Percentiles rank a stretch among this genome's conserved stretches.
Evolutionary conservation across 1,140 invertebrate genomes (phyloP).

Genomic region (Phthorimaea operculella): DNA sequence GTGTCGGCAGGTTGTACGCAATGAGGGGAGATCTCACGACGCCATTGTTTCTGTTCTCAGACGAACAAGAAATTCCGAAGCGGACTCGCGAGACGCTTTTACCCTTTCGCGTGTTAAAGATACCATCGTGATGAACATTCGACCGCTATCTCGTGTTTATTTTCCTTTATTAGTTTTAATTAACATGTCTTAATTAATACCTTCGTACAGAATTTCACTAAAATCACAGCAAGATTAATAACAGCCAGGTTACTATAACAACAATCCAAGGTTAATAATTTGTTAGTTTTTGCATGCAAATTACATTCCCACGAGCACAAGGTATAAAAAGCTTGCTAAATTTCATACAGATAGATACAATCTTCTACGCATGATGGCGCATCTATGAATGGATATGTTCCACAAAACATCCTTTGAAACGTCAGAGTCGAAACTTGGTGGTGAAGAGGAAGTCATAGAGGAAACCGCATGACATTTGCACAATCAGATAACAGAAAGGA

Average conservation of each 20-base stretch:
- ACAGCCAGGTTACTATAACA: background rate
- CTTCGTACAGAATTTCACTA: background rate
- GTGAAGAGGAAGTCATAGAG: background rate
- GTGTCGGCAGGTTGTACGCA: conserved; percentile 21
- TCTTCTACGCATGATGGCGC: background rate
- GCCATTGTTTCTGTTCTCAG: conserved; percentile 54
- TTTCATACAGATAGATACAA: background rate
- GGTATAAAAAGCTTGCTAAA: background rate
- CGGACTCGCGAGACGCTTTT: conserved; percentile 38
- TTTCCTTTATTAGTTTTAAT: conserved; percentile 1
- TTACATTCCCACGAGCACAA: background rate
- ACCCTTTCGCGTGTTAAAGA: conserved; percentile 38
- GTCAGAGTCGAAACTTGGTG: background rate
- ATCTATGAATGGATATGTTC: background rate
- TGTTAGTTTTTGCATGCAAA: conserved; percentile 1
- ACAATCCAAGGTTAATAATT: background rate
- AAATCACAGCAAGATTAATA: background rate
- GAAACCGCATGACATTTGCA: background rate
- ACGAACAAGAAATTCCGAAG: conserved; percentile 44
- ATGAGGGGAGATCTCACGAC: conserved; percentile 51
- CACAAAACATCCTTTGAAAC: background rate
- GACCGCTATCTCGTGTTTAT: conserved; percentile 14
- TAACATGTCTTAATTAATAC: background rate
- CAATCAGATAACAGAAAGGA: background rate
- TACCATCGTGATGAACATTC: conserved; percentile 33